A percentile compares a stretch with the other conserved stretches of the same genome.
These are phyloP conservation scores for Ochotona curzoniae DNA, from an alignment of 2,113 vertebrate species.

Conservation along the genomic window DNA sequence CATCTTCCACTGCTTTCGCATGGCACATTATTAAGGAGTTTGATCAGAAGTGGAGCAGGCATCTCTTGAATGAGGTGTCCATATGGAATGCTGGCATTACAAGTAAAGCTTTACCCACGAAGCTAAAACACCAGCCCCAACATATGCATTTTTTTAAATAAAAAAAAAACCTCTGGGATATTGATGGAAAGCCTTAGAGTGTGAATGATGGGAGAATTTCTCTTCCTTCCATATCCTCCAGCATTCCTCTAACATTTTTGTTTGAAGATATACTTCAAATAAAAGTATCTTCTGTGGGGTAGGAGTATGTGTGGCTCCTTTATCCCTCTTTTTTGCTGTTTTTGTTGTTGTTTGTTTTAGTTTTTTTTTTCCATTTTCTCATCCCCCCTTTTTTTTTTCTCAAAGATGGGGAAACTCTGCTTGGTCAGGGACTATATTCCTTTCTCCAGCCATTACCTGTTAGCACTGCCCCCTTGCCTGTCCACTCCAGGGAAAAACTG, in stretches of 20 bases:
- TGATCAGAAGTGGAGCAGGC: no score
- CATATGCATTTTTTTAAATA: not conserved
- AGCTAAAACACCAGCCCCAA: no score
- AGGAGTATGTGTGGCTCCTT: not conserved
- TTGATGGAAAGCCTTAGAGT: not conserved
- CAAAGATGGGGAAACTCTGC: not conserved
- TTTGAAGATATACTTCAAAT: not conserved
- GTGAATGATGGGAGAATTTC: not conserved
- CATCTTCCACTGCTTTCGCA: no score
- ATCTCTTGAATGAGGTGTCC: no score
- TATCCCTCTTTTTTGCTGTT: no score
- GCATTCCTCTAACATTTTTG: not conserved
- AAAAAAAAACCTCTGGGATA: not conserved
- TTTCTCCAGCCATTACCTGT: not conserved
- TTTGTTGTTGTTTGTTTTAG: not conserved
- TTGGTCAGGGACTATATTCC: no score
- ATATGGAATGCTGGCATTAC: no score
- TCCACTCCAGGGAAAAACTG: no score
- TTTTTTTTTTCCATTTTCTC: not conserved
- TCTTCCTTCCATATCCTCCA: not conserved
- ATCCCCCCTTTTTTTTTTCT: not conserved
- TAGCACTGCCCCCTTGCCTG: fast-evolving
- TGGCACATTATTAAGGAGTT: no score
- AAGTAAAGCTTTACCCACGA: no score
- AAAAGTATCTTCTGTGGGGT: not conserved